These are phyloP conservation scores for Diarsia rubi DNA, from an alignment of 2,888 invertebrate genomes.

Conservation along the genomic window DNA sequence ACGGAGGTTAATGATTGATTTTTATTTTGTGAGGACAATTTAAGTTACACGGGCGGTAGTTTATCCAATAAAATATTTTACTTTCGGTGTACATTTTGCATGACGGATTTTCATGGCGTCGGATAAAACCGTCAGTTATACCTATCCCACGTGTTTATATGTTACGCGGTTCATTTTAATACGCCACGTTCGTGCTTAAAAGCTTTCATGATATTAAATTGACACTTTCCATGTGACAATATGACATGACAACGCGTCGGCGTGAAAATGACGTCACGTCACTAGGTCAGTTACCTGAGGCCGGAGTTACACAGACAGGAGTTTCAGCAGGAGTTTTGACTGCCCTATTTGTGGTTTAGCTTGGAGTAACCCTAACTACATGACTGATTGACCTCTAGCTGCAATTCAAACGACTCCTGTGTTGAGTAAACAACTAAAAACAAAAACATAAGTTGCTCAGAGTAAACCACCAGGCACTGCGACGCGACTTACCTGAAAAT, in stretches of 20 bases:
- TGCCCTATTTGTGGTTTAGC: background rate
- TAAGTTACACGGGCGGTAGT: background rate
- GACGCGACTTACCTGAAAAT: background rate
- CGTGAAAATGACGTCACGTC: slow-evolving; percentile 44
- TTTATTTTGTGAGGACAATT: background rate
- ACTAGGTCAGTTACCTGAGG: slow-evolving; percentile 15
- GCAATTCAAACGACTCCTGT: background rate
- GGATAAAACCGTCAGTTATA: slow-evolving; percentile 41
- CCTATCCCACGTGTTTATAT: slow-evolving; percentile 37
- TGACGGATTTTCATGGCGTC: slow-evolving; percentile 16
- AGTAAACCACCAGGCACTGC: background rate
- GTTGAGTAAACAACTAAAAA: background rate
- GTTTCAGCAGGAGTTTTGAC: too few relatives aligned
- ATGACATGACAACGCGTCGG: slow-evolving; percentile 26
- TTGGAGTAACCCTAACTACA: background rate
- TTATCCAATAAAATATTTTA: background rate
- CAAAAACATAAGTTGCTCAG: background rate
- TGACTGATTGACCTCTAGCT: too few relatives aligned
- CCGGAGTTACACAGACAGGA: background rate
- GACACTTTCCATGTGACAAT: slow-evolving; percentile 60
- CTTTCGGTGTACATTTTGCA: slow-evolving; percentile 23
- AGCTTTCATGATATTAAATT: slow-evolving; percentile 63
- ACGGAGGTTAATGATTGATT: background rate
- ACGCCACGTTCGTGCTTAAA: slow-evolving; percentile 59
- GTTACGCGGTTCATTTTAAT: slow-evolving; percentile 57